phyloP scores from a whole-genome alignment of 2,888 invertebrate genomes.

The Drymonia ruficornis region DNA sequence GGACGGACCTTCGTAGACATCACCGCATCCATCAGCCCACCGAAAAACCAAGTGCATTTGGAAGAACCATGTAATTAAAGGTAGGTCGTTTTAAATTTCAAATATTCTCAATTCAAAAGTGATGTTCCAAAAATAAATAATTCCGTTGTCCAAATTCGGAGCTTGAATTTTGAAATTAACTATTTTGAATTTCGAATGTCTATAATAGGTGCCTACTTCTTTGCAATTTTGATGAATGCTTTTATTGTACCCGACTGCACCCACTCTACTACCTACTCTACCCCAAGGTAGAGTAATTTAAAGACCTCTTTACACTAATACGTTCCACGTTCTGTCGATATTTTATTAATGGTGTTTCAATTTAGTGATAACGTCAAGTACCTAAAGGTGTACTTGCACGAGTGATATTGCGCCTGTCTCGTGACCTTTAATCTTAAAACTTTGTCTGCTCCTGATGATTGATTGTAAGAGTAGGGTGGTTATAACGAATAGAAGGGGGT shows the following conservation, averaged over 20 bases:
- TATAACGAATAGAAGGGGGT: neutral
- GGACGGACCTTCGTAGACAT: constrained; percentile 59
- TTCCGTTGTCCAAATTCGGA: neutral
- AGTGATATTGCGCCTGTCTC: constrained; percentile 43
- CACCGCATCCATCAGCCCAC: constrained; percentile 45
- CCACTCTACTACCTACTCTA: too few species aligned
- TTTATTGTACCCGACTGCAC: too few species aligned
- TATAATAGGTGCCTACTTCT: too few species aligned
- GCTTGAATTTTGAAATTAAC: neutral
- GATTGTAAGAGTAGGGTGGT: constrained; percentile 16
- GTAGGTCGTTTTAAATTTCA: constrained; percentile 37
- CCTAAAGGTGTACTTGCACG: constrained; percentile 27
- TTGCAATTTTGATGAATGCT: too few species aligned
- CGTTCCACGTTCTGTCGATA: neutral
- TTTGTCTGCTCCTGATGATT: constrained; percentile 25
- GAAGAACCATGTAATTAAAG: constrained; percentile 62
- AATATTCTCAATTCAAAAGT: neutral
- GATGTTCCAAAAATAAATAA: neutral
- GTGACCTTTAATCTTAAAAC: constrained; percentile 45
- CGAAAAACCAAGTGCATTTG: constrained; percentile 46
- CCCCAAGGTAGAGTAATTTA: too few species aligned
- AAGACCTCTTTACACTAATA: too few species aligned
- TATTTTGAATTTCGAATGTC: too few species aligned
- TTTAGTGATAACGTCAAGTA: constrained; percentile 5
- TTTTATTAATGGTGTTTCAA: constrained; percentile 6